A percentile compares a stretch with the other conserved stretches of the same genome.
Conservation (phyloP, 2,113 vertebrate genomes). For the Pelmatolapia mariae region DNA sequence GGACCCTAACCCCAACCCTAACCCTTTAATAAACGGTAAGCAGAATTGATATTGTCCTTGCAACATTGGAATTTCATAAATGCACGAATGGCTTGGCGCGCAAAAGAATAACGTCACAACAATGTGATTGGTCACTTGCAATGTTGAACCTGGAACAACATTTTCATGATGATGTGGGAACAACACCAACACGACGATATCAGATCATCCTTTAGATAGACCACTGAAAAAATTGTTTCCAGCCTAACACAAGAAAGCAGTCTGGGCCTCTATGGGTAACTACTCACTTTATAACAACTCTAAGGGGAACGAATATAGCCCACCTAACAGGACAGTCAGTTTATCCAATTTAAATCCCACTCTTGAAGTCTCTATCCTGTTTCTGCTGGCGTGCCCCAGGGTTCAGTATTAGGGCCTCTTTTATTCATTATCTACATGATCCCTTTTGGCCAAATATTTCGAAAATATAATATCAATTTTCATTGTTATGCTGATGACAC, state of each 20-base stretch:
- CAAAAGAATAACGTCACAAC: not conserved
- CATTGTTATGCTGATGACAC: not conserved
- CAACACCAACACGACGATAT: not conserved
- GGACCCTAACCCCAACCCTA: fast-evolving
- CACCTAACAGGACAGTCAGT: not conserved
- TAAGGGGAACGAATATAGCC: not conserved
- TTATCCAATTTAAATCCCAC: not conserved
- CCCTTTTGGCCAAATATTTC: fast-evolving
- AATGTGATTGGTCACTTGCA: not conserved
- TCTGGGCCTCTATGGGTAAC: not conserved
- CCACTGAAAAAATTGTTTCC: not conserved
- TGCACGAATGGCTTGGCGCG: not conserved
- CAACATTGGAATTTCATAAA: too few species aligned
- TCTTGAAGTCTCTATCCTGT: not conserved
- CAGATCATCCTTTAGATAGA: not conserved
- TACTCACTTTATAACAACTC: not conserved
- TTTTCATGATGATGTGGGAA: not conserved
- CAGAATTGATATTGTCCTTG: too few species aligned
- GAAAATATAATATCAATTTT: not conserved
- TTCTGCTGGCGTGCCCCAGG: not conserved
- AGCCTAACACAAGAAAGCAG: not conserved
- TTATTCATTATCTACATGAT: not conserved
- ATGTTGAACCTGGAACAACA: not conserved
- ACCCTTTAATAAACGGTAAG: too few species aligned
- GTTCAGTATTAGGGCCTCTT: not conserved